phyloP scores from a whole-genome alignment of 2,888 invertebrate genomes.

The Chrysotoxum bicinctum region DNA sequence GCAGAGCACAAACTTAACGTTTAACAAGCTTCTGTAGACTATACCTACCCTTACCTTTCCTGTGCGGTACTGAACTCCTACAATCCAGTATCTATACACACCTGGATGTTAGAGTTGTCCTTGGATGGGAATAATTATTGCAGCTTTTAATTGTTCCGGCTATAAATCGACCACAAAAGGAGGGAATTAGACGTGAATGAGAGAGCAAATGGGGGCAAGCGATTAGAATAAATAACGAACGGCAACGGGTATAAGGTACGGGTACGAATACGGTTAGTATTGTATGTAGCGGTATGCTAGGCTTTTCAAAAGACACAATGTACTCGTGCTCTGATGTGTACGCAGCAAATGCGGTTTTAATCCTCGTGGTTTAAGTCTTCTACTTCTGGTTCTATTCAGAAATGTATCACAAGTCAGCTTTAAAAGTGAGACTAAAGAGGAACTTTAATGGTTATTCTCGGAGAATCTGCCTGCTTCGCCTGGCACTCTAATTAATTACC shows the following conservation, averaged over 20 bases:
- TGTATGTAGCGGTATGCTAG: constrained; percentile 1
- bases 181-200: constrained; percentile 39
- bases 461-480: not conserved
- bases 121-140: constrained; percentile 61
- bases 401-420: constrained; percentile 14
- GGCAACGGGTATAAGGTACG: not conserved
- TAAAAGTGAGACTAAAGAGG: constrained; percentile 15
- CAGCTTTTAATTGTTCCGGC: constrained; percentile 64
- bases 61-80: not conserved
- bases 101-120: constrained; percentile 30
- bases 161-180: constrained; percentile 68
- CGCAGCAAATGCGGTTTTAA: constrained; percentile 31
- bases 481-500: constrained; percentile 39
- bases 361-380: not conserved
- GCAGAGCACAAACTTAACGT: constrained; percentile 25
- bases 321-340: not conserved
- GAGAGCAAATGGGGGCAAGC: constrained; percentile 37
- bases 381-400: not conserved
- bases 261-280: not conserved
- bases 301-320: constrained; percentile 23
- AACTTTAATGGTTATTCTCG: constrained; percentile 21
- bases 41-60: not conserved
- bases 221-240: constrained; percentile 36
- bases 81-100: not conserved
- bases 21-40: not conserved